Base-by-base conservation (phyloP, 2,113 vertebrate genomes). In the Piliocolobus tephrosceles region DNA sequence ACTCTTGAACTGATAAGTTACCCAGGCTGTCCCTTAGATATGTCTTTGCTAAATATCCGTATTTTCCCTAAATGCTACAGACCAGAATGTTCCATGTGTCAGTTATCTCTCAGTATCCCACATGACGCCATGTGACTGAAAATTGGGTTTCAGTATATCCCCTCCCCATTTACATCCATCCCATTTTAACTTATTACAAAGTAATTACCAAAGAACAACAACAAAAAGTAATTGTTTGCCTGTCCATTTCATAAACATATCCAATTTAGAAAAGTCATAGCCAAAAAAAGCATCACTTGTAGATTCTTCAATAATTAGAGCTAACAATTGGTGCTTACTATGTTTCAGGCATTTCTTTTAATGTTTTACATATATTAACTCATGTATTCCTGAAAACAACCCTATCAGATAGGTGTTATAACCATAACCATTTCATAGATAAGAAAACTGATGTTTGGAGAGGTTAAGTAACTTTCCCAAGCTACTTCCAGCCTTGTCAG, bases 151-250 rank as follows among this genome's bases (percentile, higher is more conserved):
- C 45, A 55, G 27, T 52, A 38, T 30, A 82, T 66, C 45, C 43
- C 47, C 35, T 68, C 32, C 68, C 70, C 14, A 35, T 70, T 47
- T 70, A 61, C 55, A 68, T 11, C 58, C 57, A 80, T n/a, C 40
- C 16, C 40, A 91, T 40, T 91, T 76, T 90, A 90, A 90, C 27
- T 83, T 52, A 93, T 90, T 55, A 52, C 79, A 86, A 89, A 86
- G 30, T 32, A 91, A 92, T 35, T 57, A 38, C 32, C 35, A 90
- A 90, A 94, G 23, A 84, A 94, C 25, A 87, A 81, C 27, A 55
- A 81, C 47, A 83, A 81, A 40, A 57, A 45, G 45, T 14, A 79
- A 87, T 58, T 83, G 76, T 45, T 50, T 83, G 17, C 38, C 57
- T 70, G n/a, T 78, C 32, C 38, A 72, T 75, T 79, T 87, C 87